Percentiles rank a stretch among this genome's conserved stretches.
Evolutionary conservation across 2,797 vertebrate genomes (phyloP).

Genomic region (Muscicapa comitata): DNA sequence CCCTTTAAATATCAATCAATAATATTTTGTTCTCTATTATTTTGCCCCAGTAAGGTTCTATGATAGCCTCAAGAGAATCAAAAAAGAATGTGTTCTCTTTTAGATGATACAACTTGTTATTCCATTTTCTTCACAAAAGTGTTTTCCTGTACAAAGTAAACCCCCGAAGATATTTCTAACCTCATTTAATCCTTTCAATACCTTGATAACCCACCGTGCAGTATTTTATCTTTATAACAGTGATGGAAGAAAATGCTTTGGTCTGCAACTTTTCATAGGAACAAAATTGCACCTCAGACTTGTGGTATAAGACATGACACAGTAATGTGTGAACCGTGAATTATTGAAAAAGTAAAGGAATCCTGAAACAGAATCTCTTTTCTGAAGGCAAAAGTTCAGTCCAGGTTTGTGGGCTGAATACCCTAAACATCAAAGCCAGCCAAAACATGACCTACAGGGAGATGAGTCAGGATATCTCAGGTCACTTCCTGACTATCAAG

Average conservation of each 20-base stretch:
- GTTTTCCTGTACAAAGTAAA: neutral
- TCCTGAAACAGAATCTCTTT: neutral
- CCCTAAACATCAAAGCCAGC: neutral
- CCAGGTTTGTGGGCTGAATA: neutral
- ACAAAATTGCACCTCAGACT: conserved; percentile 4
- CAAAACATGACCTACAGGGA: neutral
- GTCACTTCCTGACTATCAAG: neutral
- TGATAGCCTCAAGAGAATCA: neutral
- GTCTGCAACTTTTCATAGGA: conserved; percentile 9
- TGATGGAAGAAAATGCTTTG: conserved; percentile 15
- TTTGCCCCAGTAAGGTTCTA: neutral
- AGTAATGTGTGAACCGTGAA: neutral
- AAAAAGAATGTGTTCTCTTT: neutral
- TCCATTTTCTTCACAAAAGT: neutral
- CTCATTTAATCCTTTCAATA: conserved; percentile 51
- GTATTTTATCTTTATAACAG: conserved; percentile 55
- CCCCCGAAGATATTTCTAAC: conserved; percentile 17
- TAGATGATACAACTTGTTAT: neutral
- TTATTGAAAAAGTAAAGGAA: conserved; percentile 3
- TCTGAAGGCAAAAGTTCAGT: neutral
- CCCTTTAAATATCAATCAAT: neutral
- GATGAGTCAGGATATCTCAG: neutral
- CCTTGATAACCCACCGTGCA: conserved; percentile 27
- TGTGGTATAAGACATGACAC: conserved; percentile 3
- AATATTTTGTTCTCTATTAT: neutral